A percentile compares a stretch with the other conserved stretches of the same genome.
Evolutionary conservation across 2,888 invertebrate genomes (phyloP).

Genomic region (Drosophila prolongata): DNA sequence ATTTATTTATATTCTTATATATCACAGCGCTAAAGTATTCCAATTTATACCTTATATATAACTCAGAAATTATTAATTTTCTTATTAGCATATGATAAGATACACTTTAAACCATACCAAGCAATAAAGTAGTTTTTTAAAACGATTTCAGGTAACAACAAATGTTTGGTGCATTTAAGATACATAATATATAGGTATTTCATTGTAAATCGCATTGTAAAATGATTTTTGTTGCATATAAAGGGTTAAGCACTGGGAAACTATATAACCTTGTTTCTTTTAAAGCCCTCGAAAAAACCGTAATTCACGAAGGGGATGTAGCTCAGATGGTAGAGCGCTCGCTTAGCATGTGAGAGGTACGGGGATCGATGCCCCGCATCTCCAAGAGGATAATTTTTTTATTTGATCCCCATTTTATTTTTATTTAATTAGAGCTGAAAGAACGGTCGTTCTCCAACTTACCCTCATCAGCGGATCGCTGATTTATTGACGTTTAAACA

Average conservation of each 20-base stretch:
- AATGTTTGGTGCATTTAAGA: too few species aligned
- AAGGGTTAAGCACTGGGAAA: slow-evolving; percentile 1
- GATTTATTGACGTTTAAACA: slow-evolving; percentile 81
- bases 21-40: too few species aligned
- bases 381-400: slow-evolving; percentile 59
- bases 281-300: slow-evolving; percentile 1
- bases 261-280: background rate
- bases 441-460: background rate
- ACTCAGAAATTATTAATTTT: too few species aligned
- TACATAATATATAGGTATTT: too few species aligned
- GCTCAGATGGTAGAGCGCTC: slow-evolving; percentile 84
- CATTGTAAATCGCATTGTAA: too few species aligned
- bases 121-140: too few species aligned
- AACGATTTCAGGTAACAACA: too few species aligned
- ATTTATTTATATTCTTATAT: too few species aligned
- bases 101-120: too few species aligned
- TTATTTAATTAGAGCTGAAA: slow-evolving; percentile 59
- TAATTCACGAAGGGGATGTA: slow-evolving; percentile 25
- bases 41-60: too few species aligned
- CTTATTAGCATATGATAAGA: too few species aligned
- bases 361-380: slow-evolving; percentile 85
- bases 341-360: slow-evolving; percentile 85
- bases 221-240: background rate
- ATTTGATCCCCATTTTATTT: slow-evolving; percentile 8
- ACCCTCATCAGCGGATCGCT: slow-evolving; percentile 71